Conservation (phyloP, 2,113 vertebrate genomes). For the Mormoops blainvillei region DNA sequence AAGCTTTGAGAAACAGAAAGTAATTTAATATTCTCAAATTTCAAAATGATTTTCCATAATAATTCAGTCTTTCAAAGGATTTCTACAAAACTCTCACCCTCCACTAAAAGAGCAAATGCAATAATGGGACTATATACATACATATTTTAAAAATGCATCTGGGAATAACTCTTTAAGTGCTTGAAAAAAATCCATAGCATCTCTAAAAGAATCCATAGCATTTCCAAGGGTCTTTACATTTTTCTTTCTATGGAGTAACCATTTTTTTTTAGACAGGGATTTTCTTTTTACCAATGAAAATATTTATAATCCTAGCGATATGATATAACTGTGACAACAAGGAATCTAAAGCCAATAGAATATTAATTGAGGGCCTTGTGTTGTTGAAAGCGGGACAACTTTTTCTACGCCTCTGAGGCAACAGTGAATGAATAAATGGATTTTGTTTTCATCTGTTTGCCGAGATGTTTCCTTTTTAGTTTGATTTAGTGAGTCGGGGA, state of each 20-base stretch:
- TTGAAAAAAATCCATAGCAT: constrained; percentile 13
- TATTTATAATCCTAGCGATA: neutral
- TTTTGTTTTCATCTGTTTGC: neutral
- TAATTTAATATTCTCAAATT: constrained; percentile 13
- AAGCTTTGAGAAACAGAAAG: constrained; percentile 39
- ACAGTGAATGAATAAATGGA: neutral
- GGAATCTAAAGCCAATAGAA: neutral
- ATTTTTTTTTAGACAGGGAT: neutral
- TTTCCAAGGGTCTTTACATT: neutral
- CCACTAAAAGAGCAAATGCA: neutral
- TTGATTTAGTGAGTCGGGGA: neutral
- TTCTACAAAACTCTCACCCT: neutral
- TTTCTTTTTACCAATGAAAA: constrained; percentile 2
- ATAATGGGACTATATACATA: neutral
- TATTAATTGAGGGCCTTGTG: neutral
- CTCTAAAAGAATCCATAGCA: neutral
- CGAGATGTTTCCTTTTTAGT: neutral
- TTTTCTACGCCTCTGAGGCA: neutral
- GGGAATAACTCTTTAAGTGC: constrained; percentile 21
- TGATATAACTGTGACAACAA: neutral
- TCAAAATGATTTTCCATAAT: constrained; percentile 40
- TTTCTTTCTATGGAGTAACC: constrained; percentile 47
- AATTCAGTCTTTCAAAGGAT: constrained; percentile 28
- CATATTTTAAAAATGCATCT: neutral
- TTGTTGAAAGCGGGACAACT: neutral